Conservation (phyloP, 1,140 invertebrate species). For the Drosophila teissieri region DNA sequence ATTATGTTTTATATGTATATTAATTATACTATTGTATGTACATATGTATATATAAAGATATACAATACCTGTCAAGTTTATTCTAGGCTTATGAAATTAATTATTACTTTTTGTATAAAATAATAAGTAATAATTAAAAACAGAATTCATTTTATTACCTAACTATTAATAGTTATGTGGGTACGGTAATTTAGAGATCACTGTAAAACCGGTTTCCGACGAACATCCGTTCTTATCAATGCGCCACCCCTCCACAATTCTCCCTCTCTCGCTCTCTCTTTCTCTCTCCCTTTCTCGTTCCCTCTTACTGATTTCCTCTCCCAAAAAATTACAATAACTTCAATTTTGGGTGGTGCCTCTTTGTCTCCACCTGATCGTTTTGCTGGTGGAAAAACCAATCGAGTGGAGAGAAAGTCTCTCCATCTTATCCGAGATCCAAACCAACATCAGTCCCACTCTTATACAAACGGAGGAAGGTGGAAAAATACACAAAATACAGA, state of each 20-base stretch:
- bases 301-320: too few relatives aligned
- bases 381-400: slow-evolving; percentile 40
- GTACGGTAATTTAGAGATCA: neutral
- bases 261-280: neutral
- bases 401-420: slow-evolving; percentile 15
- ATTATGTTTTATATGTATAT: too few relatives aligned
- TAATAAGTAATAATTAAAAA: neutral
- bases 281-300: neutral
- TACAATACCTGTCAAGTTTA: too few relatives aligned
- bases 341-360: slow-evolving; percentile 51
- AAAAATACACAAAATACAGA: neutral
- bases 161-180: too few relatives aligned
- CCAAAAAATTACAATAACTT: neutral
- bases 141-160: neutral
- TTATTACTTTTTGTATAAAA: too few relatives aligned
- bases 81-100: too few relatives aligned
- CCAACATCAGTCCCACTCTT: slow-evolving; percentile 25
- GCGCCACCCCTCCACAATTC: neutral
- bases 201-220: slow-evolving; percentile 51
- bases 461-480: slow-evolving; percentile 8
- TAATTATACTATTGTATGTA: too few relatives aligned
- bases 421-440: slow-evolving; percentile 30
- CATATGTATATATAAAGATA: too few relatives aligned
- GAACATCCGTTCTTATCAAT: slow-evolving; percentile 17
- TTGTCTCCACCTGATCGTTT: slow-evolving; percentile 18